Percentiles rank a stretch among this genome's conserved stretches.
phyloP scores from a whole-genome alignment of 2,888 invertebrate species.

The Nomada fabriciana region DNA sequence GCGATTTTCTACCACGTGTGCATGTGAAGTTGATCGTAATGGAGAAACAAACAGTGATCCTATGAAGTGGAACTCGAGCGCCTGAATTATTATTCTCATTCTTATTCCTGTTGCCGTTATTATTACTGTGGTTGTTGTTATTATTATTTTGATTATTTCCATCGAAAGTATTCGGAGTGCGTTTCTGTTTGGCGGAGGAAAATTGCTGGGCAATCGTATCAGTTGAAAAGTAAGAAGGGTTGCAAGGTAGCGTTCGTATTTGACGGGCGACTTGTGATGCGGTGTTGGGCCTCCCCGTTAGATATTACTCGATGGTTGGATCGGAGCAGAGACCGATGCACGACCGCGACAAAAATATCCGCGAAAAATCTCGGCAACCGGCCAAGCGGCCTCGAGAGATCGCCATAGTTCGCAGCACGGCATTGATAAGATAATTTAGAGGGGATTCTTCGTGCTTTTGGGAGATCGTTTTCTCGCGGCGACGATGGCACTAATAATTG shows the following conservation, averaged over 20 bases:
- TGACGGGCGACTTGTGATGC: neutral
- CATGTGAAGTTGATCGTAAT: conserved; percentile 2
- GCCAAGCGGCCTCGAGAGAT: conserved; percentile 78
- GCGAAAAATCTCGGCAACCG: conserved; percentile 79
- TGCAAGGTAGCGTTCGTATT: neutral
- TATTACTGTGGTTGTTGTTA: no score
- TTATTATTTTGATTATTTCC: no score
- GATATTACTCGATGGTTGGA: conserved; percentile 28
- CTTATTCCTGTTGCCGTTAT: no score
- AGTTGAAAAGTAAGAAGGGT: neutral
- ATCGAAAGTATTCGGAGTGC: neutral
- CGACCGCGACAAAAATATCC: conserved; percentile 78
- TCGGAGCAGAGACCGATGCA: conserved; percentile 60
- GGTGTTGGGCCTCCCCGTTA: conserved; percentile 39
- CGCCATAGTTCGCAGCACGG: conserved; percentile 35
- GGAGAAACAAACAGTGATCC: no score
- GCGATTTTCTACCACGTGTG: conserved; percentile 28
- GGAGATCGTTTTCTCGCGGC: no score
- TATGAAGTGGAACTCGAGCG: neutral
- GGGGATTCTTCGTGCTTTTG: neutral
- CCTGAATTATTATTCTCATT: neutral
- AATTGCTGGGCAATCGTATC: neutral
- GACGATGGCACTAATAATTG: no score
- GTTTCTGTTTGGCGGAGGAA: no score
- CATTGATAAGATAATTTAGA: conserved; percentile 77